Conservation (phyloP, 2,797 vertebrate genomes). For the Yasuhikotakia modesta region DNA sequence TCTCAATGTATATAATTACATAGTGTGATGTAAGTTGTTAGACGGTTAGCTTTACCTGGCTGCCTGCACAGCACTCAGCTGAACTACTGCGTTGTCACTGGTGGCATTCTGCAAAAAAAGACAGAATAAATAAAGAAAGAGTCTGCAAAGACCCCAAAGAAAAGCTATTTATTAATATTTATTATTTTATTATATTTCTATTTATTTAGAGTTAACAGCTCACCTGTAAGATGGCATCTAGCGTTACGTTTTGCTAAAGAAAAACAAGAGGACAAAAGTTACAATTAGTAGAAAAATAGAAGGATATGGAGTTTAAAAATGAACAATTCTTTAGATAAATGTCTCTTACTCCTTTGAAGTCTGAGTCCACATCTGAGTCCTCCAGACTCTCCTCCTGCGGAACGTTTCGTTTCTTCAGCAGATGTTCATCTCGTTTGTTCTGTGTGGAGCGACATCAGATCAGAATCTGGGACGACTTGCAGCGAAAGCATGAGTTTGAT, state of each 20-base stretch:
- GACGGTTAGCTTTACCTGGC: no score
- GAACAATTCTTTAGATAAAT: background rate
- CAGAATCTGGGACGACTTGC: no score
- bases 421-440: conserved; percentile 99
- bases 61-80: conserved; percentile 97
- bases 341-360: conserved; percentile 95
- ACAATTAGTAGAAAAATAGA: background rate
- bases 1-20: no score
- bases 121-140: background rate
- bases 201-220: conserved; percentile 51
- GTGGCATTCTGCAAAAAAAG: conserved; percentile 85
- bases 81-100: conserved; percentile 94
- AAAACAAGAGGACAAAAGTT: conserved; percentile 57
- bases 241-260: conserved; percentile 95
- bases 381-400: conserved; percentile 97
- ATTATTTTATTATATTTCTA: no score
- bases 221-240: conserved; percentile 99
- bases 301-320: background rate
- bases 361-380: conserved; percentile 96
- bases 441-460: no score
- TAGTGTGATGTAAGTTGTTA: no score
- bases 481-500: no score
- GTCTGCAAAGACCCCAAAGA: no score
- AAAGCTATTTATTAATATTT: no score
- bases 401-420: conserved; percentile 99